Conservation (phyloP, 2,113 vertebrate species). For the Chaetops frenatus region DNA sequence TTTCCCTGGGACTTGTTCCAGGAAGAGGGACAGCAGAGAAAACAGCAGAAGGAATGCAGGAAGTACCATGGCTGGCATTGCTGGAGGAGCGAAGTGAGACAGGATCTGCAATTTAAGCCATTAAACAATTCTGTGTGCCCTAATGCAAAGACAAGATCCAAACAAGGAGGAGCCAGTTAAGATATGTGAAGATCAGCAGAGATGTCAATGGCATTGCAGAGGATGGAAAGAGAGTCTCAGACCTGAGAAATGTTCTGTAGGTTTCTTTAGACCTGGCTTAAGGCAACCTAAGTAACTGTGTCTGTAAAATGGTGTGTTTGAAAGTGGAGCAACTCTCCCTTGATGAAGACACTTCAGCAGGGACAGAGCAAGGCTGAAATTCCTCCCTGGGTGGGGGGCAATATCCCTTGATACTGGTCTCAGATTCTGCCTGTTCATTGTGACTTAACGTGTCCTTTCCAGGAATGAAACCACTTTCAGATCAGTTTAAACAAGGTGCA, state of each 20-base stretch:
- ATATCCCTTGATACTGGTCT: background rate
- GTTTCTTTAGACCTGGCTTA: background rate
- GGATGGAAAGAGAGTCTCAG: background rate
- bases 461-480: background rate
- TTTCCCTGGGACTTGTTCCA: slow-evolving; percentile 18
- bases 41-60: slow-evolving; percentile 42
- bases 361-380: background rate
- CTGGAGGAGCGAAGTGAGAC: background rate
- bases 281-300: background rate
- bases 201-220: background rate
- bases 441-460: background rate
- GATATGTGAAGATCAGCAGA: background rate
- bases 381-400: background rate
- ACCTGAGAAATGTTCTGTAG: background rate
- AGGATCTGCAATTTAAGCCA: background rate
- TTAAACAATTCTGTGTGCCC: background rate
- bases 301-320: background rate
- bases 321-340: background rate
- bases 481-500: background rate
- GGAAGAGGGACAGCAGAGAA: slow-evolving; percentile 27
- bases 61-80: slow-evolving; percentile 17
- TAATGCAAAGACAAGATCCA: background rate
- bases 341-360: background rate
- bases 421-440: background rate
- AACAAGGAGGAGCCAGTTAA: background rate